Evolutionary conservation across 2,113 vertebrate species (phyloP), one percentile per base, ranked within the genome.

Genomic region (Calidris pugnax): DNA sequence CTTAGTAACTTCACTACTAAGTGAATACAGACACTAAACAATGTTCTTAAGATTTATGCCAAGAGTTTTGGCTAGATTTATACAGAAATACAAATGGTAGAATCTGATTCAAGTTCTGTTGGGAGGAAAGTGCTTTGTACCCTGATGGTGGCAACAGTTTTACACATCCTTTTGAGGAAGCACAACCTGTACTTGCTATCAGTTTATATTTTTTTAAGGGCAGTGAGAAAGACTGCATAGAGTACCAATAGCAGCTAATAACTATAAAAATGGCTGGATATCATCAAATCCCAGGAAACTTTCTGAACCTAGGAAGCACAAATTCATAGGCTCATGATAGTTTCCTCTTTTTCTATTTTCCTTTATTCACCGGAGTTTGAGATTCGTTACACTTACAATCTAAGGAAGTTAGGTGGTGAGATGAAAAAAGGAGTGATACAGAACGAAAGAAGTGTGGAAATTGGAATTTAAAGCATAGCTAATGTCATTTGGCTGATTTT

Each of bases 401-500:
- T 95, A 66, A 85, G 84, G 86, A 92, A 93, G 83, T 91, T 92
- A 82, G 88, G 95, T 91, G 92, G 81, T 7, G 71, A 95, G 86
- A 96, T 93, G 94, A 95, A 94, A 93, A 97, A 93, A 92, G 53
- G 74, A 95, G 89, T 0, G 28, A 92, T 79, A 92, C 37, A 91
- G 94, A 87, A 89, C 5, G 84, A 90, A 93, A 93, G 89, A 12
- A 95, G 86, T 95, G 91, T 97, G 95, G 77, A 97, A 97, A 97
- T 90, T 73, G 91, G 55, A 95, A 95, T 97, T 97, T 95, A 92
- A 91, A 92, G 94, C 95, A 92, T 91, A 76, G 81, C 97, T 97
- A 97, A 97, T 96, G 80, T 95, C 48, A 95, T 97, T 97, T 96
- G 86, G 86, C 77, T 95, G 90, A 96, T 97, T 95, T 92, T 63